Evolutionary conservation across 2,888 invertebrate genomes (phyloP).

Genomic region (Argyra leucocephala): DNA sequence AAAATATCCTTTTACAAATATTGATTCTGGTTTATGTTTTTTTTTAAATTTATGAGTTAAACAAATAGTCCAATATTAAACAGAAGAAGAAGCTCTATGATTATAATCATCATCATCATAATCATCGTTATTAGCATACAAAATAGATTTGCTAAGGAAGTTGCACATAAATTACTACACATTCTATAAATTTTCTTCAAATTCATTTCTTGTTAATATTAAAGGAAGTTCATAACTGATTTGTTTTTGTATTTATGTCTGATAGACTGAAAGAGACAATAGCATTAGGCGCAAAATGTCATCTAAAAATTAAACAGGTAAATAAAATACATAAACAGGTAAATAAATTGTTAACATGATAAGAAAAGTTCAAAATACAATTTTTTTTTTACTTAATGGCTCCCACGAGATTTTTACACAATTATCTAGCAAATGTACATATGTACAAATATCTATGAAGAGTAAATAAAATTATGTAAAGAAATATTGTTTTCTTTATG

Average conservation of each 20-base stretch:
- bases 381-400: conserved; percentile 14
- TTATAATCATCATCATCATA: not conserved
- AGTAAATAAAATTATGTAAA: conserved; percentile 2
- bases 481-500: too few relatives aligned
- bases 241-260: not conserved
- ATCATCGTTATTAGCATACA: not conserved
- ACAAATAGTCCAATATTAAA: not conserved
- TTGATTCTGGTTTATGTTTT: not conserved
- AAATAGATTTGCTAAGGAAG: conserved; percentile 13
- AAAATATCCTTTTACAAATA: not conserved
- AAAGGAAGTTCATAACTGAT: not conserved
- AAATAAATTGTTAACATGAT: conserved; percentile 17
- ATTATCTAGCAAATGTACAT: not conserved
- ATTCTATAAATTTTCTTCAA: too few relatives aligned
- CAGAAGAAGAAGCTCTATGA: not conserved
- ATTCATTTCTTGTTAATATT: not conserved
- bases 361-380: conserved; percentile 10
- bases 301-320: not conserved
- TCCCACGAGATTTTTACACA: conserved; percentile 11
- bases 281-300: not conserved
- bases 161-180: conserved; percentile 16
- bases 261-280: not conserved
- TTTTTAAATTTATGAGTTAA: too few relatives aligned
- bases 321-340: conserved; percentile 11
- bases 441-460: too few relatives aligned